Base-by-base conservation (phyloP, 2,888 invertebrate species). In the Malacosoma neustria region DNA sequence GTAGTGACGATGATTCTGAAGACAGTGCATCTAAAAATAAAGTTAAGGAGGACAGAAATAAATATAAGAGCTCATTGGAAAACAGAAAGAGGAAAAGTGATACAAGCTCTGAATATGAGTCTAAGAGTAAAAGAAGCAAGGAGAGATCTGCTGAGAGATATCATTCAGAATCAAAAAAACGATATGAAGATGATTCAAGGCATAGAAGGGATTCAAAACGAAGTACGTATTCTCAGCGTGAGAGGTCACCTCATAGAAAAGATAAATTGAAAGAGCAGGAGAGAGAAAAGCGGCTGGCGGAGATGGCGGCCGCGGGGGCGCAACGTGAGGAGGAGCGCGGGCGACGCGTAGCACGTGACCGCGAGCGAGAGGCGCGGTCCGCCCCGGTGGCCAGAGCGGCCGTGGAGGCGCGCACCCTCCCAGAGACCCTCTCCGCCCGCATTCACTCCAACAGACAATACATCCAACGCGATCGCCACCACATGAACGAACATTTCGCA, bases 371-470 rank as follows among this genome's bases (percentile, higher is more conserved):
- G 66, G 43, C 7, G 14, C 38, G 34, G 13, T 35, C 29, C 3
- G n/a, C 14, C 84, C 86, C 41, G 71, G 72, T 1, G 92, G 91
- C 56, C 89, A 92, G 44, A 86, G 93, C n/a, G 82, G 93, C 34
- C 79, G 45, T 81, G 76, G 85, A 45, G 74, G 88, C 59, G 57
- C 87, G 55, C 36, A 90, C 91, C 0, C 87, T 89, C 48, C 88
- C 87, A 13, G 90, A 90, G 38, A 92, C 92, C 6, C 91, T 98
- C 0, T 96, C 95, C 61, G 90, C 91, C 44, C 88, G 97, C 49
- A 92, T 98, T 35, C 94, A 92, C 60, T 90, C 97, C 9, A 98
- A 96, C 65, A 89, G 94, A 32, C 94, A 97, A 70, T 94, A 95
- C 57, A 94, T 97, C 48, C 97, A 98, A 69, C 88, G 96, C 39